These are phyloP conservation scores for Diachasma alloeum DNA, from an alignment of 1,140 invertebrate species.

Conservation along the genomic window DNA sequence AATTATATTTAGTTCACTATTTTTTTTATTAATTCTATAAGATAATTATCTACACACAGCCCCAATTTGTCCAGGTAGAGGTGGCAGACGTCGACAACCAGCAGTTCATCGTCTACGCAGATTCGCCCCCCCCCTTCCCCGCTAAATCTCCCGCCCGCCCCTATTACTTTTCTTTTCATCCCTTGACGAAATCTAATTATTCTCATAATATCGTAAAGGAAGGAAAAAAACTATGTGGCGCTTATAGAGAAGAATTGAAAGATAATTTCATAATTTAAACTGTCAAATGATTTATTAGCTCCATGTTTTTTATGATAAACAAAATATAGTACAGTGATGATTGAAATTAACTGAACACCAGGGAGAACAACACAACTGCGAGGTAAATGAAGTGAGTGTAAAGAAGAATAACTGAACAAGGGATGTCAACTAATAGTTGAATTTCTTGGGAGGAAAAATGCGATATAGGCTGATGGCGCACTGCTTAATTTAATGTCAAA, in stretches of 20 bases:
- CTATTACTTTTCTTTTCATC: slow-evolving; percentile 19
- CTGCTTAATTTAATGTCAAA: slow-evolving; percentile 59
- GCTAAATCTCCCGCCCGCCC: too few species aligned
- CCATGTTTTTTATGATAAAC: slow-evolving; percentile 2
- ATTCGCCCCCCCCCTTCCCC: too few species aligned
- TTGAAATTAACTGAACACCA: slow-evolving; percentile 33
- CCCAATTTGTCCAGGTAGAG: too few species aligned
- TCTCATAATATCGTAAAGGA: slow-evolving; percentile 52
- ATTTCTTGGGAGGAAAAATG: slow-evolving; percentile 21
- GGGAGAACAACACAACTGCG: slow-evolving; percentile 18
- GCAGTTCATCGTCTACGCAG: too few species aligned
- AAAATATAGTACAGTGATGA: slow-evolving; percentile 28
- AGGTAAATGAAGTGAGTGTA: slow-evolving; percentile 12
- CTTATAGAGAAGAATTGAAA: slow-evolving; percentile 43
- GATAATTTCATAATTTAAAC: slow-evolving; percentile 43
- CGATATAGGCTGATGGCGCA: slow-evolving; percentile 42
- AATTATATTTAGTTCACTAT: too few species aligned
- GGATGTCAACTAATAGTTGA: slow-evolving; percentile 7
- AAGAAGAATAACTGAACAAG: slow-evolving; percentile 10
- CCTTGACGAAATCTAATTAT: slow-evolving; percentile 51
- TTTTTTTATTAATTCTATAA: too few species aligned
- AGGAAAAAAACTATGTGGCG: slow-evolving; percentile 34
- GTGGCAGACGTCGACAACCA: too few species aligned
- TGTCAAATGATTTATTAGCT: slow-evolving; percentile 18
- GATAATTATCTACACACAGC: too few species aligned